A percentile compares a stretch with the other conserved stretches of the same genome.
phyloP scores from a whole-genome alignment of 2,113 vertebrate genomes.

The Phasianus colchicus region DNA sequence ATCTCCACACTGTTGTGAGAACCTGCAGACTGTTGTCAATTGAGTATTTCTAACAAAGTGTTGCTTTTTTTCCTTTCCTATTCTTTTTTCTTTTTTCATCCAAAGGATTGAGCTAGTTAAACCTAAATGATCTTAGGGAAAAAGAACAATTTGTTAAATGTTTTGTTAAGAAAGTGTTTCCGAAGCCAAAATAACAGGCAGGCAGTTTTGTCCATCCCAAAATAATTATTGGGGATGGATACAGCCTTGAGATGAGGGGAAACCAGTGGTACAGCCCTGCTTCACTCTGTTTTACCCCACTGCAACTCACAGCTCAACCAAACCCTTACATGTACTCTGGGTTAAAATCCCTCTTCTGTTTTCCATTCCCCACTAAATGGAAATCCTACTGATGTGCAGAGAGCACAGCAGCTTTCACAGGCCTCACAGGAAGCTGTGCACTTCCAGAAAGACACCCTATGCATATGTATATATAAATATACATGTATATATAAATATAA shows the following conservation, averaged over 20 bases:
- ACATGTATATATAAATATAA: too few relatives aligned
- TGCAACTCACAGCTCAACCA: neutral
- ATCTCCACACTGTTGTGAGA: neutral
- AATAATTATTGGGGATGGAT: neutral
- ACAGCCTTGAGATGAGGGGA: neutral
- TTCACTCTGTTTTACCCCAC: neutral
- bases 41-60: neutral
- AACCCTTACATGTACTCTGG: neutral
- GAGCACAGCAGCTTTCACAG: neutral
- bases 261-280: neutral
- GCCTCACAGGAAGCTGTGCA: neutral
- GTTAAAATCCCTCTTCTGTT: neutral
- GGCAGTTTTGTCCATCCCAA: neutral
- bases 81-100: neutral
- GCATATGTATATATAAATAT: too few relatives aligned
- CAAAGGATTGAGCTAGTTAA: neutral
- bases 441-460: neutral
- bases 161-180: neutral
- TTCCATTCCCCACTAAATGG: neutral
- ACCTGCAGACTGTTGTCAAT: neutral
- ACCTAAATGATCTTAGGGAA: neutral
- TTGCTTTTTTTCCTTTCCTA: neutral
- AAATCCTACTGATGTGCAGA: neutral
- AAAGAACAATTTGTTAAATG: neutral
- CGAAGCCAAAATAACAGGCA: neutral